These are phyloP conservation scores for Percina caprodes DNA, from an alignment of 2,113 vertebrate species.

Conservation along the genomic window DNA sequence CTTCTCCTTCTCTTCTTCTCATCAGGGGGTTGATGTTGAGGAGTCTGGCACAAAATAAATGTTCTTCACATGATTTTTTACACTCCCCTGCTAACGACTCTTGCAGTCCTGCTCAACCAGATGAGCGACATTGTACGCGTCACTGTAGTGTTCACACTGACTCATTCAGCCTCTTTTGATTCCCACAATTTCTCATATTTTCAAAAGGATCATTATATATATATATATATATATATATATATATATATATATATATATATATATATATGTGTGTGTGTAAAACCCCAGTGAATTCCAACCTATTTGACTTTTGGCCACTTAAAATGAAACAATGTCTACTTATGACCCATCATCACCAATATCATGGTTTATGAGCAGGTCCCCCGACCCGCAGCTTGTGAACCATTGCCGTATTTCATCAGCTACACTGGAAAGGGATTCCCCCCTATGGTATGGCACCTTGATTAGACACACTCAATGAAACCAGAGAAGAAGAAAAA, in stretches of 20 bases:
- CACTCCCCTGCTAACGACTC: background rate
- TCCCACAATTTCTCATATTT: constrained; percentile 17
- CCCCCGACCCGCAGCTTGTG: no score
- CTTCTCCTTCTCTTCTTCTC: constrained; percentile 31
- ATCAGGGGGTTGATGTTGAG: constrained; percentile 42
- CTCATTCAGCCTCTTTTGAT: constrained; percentile 4
- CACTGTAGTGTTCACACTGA: constrained; percentile 26
- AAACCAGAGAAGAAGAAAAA: constrained; percentile 33
- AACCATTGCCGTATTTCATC: background rate
- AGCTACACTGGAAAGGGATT: constrained; percentile 24
- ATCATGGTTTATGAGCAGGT: background rate
- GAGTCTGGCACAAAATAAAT: background rate
- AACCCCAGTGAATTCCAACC: background rate
- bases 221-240: no score
- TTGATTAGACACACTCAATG: constrained; percentile 34
- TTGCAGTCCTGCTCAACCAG: constrained; percentile 61
- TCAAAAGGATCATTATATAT: background rate
- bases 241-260: no score
- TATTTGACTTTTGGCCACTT: background rate
- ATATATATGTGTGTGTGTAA: no score
- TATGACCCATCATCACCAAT: background rate
- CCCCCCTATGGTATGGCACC: constrained; percentile 11
- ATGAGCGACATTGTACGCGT: constrained; percentile 56
- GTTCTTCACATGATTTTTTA: constrained; percentile 25
- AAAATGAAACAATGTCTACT: background rate